phyloP scores from a whole-genome alignment of 2,113 vertebrate species.

The Centropristis striata region DNA sequence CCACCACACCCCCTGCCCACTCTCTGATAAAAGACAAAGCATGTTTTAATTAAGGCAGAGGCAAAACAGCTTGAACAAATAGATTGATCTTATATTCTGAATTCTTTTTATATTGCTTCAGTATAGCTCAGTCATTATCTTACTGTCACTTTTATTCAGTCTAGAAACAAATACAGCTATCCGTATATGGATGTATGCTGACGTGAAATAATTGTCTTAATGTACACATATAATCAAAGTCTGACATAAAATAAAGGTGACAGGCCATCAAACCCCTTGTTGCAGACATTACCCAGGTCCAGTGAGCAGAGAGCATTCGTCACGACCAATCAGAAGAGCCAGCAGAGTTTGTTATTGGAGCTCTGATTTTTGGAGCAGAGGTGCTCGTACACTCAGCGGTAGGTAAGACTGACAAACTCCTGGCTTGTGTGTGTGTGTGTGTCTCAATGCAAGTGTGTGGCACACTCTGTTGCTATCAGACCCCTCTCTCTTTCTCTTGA shows the following conservation, averaged over 20 bases:
- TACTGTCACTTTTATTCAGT: background rate
- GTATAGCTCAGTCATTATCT: background rate
- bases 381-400: constrained; percentile 76
- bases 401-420: constrained; percentile 76
- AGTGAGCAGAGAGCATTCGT: constrained; percentile 66
- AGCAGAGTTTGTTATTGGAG: constrained; percentile 79
- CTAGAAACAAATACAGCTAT: background rate
- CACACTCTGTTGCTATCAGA: constrained; percentile 73
- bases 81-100: constrained; percentile 27
- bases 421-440: constrained; percentile 50
- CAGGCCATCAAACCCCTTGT: constrained; percentile 33
- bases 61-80: constrained; percentile 51
- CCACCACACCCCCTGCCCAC: constrained; percentile 46
- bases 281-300: constrained; percentile 52
- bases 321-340: constrained; percentile 76
- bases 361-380: constrained; percentile 74
- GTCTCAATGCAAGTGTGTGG: constrained; percentile 69
- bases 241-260: constrained; percentile 47
- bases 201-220: constrained; percentile 3
- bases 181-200: background rate
- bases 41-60: constrained; percentile 68
- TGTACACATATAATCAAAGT: constrained; percentile 17
- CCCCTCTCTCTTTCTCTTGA: constrained; percentile 73
- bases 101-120: constrained; percentile 3
- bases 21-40: constrained; percentile 57